Evolutionary conservation across 2,888 invertebrate genomes (phyloP), one percentile per base, ranked within the genome.

Genomic region (Merodon equestris): DNA sequence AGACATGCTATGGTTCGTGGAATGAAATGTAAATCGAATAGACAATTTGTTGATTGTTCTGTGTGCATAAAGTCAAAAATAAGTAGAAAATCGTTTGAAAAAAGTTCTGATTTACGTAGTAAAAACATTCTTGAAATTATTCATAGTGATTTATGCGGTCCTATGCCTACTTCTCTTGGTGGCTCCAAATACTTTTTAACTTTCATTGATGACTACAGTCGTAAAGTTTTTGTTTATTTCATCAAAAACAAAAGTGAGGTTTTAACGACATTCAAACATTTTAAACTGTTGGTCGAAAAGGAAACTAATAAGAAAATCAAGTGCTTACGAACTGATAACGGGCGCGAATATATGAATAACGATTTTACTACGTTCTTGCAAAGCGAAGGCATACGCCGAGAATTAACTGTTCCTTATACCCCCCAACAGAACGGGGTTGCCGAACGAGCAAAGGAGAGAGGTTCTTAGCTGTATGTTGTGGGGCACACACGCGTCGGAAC

Each of bases 201-300:
- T n/a, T n/a, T n/a, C n/a, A 48, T 60, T 45, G 60, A 60, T 14
- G 38, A 48, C 40, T 60, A 15, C 34, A 47, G 38, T 13, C 54
- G 48, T 18, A 64, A 53, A 27, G 13, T 42, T 42, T 64, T 64
- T 45, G 36, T 36, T 5, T 36, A 36, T 10, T 36, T 36, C 10
- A 7, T 36, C 36, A 36, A 36, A 36, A 36, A 36, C 10, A 87
- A 88, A 81, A 56, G 63, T 58, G 84, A 88, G 71, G 36, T 36
- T 36, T 45, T 13, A n/a, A n/a, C n/a, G 14, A 44, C 13, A n/a
- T 85, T 85, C 72, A 66, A 72, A 48, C 71, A 83, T 12, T 85
- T 84, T 63, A 85, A 82, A n/a, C n/a, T n/a, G n/a, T n/a, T n/a
- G n/a, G n/a, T n/a, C n/a, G n/a, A n/a, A n/a, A n/a, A n/a, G n/a